Percentiles rank a stretch among this genome's conserved stretches.
Conservation (phyloP, 2,797 vertebrate genomes). For the Buceros bicornis region DNA sequence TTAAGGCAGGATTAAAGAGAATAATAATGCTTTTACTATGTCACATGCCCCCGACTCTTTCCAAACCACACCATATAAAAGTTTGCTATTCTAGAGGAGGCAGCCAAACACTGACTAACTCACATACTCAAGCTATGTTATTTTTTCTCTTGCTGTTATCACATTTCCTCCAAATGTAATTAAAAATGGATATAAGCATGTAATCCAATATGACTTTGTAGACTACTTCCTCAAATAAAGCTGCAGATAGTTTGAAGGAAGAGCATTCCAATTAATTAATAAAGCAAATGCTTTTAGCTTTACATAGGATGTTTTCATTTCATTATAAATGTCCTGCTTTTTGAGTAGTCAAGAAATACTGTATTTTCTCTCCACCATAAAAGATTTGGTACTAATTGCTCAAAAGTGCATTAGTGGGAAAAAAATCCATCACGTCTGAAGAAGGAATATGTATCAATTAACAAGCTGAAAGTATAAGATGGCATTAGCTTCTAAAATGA, state of each 20-base stretch:
- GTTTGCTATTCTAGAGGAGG: not conserved
- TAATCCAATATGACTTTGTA: conserved; percentile 39
- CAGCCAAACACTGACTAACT: not conserved
- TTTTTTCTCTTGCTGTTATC: conserved; percentile 40
- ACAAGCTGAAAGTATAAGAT: not conserved
- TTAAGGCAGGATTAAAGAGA: not conserved
- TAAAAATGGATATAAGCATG: conserved; percentile 37
- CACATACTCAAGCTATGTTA: not conserved
- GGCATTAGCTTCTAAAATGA: not conserved
- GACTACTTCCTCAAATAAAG: conserved; percentile 24
- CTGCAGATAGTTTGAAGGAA: not conserved
- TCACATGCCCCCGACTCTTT: not conserved
- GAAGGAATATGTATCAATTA: not conserved
- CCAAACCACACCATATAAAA: not conserved
- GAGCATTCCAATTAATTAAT: conserved; percentile 43
- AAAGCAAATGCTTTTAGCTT: conserved; percentile 43
- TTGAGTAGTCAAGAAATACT: not conserved
- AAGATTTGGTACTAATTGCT: not conserved
- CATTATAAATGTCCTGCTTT: not conserved
- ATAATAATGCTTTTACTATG: not conserved
- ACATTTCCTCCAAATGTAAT: conserved; percentile 62
- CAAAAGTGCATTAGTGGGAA: not conserved
- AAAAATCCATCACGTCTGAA: not conserved
- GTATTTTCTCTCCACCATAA: conserved; percentile 18
- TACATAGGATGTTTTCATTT: conserved; percentile 25